Conservation (phyloP, 1,140 invertebrate genomes). For the Aphaenogaster ashmeadi region DNA sequence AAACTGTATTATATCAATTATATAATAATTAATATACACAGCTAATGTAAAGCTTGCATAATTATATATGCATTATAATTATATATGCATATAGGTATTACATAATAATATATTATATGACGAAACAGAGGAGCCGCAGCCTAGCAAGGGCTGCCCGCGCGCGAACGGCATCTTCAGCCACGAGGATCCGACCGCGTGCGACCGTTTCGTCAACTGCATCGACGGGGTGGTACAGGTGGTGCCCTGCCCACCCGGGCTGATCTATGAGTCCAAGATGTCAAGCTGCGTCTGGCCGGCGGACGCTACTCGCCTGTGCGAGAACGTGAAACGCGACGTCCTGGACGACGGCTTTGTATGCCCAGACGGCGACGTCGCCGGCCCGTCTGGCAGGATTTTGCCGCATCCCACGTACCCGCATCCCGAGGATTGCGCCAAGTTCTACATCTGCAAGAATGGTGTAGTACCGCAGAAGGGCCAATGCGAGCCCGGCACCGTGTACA, state of each 20-base stretch:
- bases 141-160: constrained; percentile 91
- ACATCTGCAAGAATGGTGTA: constrained; percentile 93
- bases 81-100: neutral
- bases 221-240: constrained; percentile 91
- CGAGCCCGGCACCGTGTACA: constrained; percentile 92
- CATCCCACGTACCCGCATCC: constrained; percentile 94
- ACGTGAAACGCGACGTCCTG: constrained; percentile 90
- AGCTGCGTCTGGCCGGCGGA: constrained; percentile 92
- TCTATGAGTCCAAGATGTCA: constrained; percentile 92
- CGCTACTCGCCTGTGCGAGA: constrained; percentile 89
- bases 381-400: constrained; percentile 90
- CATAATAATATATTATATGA: constrained; percentile 19
- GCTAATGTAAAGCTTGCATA: neutral
- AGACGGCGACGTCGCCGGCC: constrained; percentile 90
- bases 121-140: constrained; percentile 91
- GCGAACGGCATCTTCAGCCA: constrained; percentile 94
- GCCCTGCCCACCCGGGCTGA: constrained; percentile 93
- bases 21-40: neutral
- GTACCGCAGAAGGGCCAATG: constrained; percentile 93
- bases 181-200: constrained; percentile 92
- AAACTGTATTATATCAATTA: neutral
- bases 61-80: neutral
- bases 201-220: constrained; percentile 94
- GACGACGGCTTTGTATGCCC: constrained; percentile 94
- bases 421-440: constrained; percentile 95